Evolutionary conservation across 2,113 vertebrate genomes (phyloP).

Genomic region (Prolemur simus): DNA sequence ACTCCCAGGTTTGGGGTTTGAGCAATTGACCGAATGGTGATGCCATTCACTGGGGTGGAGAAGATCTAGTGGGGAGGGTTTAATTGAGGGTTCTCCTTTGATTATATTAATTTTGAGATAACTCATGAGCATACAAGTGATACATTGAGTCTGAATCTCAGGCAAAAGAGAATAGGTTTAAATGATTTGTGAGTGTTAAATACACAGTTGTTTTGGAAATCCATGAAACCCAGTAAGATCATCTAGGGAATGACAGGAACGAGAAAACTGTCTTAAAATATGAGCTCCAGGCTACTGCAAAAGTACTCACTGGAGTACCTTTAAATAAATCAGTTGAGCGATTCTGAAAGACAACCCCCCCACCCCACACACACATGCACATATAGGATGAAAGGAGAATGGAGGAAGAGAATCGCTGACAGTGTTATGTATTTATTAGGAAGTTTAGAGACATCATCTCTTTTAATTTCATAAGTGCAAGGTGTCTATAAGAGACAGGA

Average conservation of each 20-base stretch:
- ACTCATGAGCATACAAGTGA: not conserved
- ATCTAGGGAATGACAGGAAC: not conserved
- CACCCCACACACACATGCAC: too few relatives aligned
- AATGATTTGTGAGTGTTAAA: not conserved
- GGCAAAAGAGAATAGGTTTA: not conserved
- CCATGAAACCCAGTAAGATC: not conserved
- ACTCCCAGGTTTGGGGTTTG: not conserved
- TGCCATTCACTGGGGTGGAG: not conserved
- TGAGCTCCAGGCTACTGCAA: not conserved
- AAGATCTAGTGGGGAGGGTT: not conserved
- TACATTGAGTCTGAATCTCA: not conserved
- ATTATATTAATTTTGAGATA: not conserved
- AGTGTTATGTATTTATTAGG: not conserved
- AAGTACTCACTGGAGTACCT: not conserved
- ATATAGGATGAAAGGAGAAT: accelerated
- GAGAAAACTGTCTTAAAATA: not conserved
- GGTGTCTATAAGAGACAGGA: not conserved
- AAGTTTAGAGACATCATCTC: not conserved
- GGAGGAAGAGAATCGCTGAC: not conserved
- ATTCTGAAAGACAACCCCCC: not conserved
- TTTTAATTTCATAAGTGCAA: not conserved
- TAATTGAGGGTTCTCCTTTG: not conserved
- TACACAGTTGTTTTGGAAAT: not conserved
- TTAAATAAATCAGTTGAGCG: not conserved
- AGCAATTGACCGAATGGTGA: not conserved